phyloP scores from a whole-genome alignment of 2,888 invertebrate species.

The Apamea anceps region DNA sequence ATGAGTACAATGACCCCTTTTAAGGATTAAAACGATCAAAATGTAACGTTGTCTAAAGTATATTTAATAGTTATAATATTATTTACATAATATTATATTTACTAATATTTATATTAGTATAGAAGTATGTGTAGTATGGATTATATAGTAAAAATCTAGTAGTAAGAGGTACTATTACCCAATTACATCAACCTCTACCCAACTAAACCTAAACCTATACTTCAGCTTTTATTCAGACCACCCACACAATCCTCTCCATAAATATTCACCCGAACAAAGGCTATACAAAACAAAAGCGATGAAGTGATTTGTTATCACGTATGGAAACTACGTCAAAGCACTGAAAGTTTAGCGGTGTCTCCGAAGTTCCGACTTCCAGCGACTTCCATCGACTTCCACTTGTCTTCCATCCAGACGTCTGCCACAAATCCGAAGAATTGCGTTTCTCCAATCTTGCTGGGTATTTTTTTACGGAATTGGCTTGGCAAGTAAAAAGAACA shows the following conservation, averaged over 20 bases:
- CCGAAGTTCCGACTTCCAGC: slow-evolving; percentile 18
- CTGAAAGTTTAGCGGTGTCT: slow-evolving; percentile 24
- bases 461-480: slow-evolving; percentile 41
- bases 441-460: slow-evolving; percentile 42
- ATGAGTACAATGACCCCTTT: too few species aligned
- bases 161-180: too few species aligned
- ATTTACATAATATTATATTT: too few species aligned
- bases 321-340: slow-evolving; percentile 32
- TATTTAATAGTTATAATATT: too few species aligned
- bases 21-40: too few species aligned
- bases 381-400: slow-evolving; percentile 29
- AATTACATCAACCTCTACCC: background rate
- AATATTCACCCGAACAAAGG: slow-evolving; percentile 48
- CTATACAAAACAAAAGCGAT: slow-evolving; percentile 44
- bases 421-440: slow-evolving; percentile 44
- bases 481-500: slow-evolving; percentile 25
- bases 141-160: background rate
- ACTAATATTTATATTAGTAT: too few species aligned
- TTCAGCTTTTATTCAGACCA: slow-evolving; percentile 10
- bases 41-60: too few species aligned
- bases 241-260: slow-evolving; percentile 7
- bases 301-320: slow-evolving; percentile 51
- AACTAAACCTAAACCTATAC: background rate
- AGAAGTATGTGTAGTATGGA: too few species aligned
- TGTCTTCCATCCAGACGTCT: slow-evolving; percentile 32